phyloP scores from a whole-genome alignment of 2,797 vertebrate species.

The Ispidina picta region DNA sequence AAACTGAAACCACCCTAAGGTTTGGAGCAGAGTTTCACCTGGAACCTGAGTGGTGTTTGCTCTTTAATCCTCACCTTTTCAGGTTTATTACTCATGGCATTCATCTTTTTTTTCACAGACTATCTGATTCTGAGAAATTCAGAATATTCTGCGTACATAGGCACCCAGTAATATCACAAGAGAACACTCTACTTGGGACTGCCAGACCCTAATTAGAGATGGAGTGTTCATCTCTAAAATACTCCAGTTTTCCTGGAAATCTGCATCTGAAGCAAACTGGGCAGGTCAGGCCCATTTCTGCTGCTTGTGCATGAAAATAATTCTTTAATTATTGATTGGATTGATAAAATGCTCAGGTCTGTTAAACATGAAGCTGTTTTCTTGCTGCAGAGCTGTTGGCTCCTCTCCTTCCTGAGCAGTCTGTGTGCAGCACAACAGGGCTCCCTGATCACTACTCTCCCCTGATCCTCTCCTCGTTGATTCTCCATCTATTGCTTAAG shows the following conservation, averaged over 20 bases:
- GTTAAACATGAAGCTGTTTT: neutral
- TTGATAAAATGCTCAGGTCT: neutral
- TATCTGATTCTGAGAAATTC: neutral
- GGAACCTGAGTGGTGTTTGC: neutral
- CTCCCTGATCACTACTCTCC: neutral
- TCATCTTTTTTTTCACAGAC: neutral
- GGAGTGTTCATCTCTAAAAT: neutral
- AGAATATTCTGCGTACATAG: neutral
- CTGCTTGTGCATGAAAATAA: neutral
- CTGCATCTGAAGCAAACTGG: neutral
- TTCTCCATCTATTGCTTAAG: neutral
- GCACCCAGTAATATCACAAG: neutral
- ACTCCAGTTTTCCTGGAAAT: neutral
- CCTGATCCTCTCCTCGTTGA: neutral
- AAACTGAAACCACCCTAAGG: neutral
- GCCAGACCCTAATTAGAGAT: neutral
- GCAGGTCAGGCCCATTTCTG: neutral
- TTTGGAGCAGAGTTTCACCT: neutral
- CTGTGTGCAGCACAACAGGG: fast-evolving
- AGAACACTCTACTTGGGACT: neutral
- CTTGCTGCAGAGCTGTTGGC: neutral
- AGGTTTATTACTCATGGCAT: neutral
- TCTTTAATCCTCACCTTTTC: neutral
- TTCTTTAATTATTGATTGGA: neutral
- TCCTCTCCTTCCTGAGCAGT: neutral